Conservation (phyloP, 1,140 invertebrate genomes). For the Augochlora pura region DNA sequence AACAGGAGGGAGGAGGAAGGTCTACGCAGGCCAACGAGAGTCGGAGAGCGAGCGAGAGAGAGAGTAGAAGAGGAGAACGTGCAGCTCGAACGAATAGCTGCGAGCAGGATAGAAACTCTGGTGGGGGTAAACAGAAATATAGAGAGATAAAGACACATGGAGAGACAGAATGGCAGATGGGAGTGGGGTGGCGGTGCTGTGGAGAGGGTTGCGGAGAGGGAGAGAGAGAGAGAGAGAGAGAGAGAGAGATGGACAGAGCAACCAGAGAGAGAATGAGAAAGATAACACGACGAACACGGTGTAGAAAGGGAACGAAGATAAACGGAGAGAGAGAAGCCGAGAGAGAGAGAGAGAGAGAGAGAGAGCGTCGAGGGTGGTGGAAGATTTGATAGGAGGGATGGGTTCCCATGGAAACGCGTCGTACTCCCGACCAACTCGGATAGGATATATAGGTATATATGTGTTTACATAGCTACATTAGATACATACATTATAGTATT, state of each 20-base stretch:
- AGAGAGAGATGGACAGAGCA: neutral
- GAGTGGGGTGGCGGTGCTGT: no score
- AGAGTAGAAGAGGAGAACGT: slow-evolving; percentile 24
- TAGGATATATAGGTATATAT: slow-evolving; percentile 61
- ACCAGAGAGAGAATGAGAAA: no score
- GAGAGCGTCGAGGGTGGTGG: neutral
- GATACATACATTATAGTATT: slow-evolving; percentile 51
- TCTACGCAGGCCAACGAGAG: neutral
- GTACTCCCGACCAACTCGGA: slow-evolving; percentile 65
- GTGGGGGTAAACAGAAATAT: slow-evolving; percentile 40
- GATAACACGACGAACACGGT: neutral
- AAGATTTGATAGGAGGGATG: slow-evolving; percentile 66
- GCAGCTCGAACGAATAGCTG: slow-evolving; percentile 10
- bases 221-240: neutral
- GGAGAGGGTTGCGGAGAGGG: neutral
- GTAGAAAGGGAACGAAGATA: neutral
- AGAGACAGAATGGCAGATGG: slow-evolving; percentile 45
- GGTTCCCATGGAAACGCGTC: slow-evolving; percentile 76
- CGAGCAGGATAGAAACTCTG: slow-evolving; percentile 18
- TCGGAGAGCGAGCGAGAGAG: slow-evolving; percentile 1
- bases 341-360: slow-evolving; percentile 18
- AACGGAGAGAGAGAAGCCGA: neutral
- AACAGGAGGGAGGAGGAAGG: neutral
- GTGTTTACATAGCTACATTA: slow-evolving; percentile 56
- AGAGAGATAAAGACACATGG: slow-evolving; percentile 52